These are phyloP conservation scores for Apocrypta bakeri DNA, from an alignment of 1,140 invertebrate species.

Conservation along the genomic window DNA sequence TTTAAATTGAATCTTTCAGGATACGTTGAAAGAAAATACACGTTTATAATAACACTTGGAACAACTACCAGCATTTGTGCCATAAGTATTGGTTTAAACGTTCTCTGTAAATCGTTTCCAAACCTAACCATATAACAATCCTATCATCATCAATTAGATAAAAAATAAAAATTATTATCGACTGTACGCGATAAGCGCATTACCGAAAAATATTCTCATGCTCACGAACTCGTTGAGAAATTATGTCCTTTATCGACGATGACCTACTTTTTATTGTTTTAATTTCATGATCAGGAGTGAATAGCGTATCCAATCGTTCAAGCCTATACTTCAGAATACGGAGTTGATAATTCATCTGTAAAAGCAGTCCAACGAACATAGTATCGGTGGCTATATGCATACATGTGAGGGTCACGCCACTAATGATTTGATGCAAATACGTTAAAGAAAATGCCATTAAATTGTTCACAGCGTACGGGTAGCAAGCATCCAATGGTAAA, in stretches of 20 bases:
- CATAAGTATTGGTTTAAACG: background rate
- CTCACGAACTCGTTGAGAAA: background rate
- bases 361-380: background rate
- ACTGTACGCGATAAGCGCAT: background rate
- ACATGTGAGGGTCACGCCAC: background rate
- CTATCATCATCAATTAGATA: background rate
- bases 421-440: slow-evolving; percentile 19
- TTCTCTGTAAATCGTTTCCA: slow-evolving; percentile 1
- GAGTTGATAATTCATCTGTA: slow-evolving; percentile 22
- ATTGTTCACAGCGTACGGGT: slow-evolving; percentile 13
- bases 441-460: slow-evolving; percentile 2
- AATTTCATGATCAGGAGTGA: background rate
- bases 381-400: slow-evolving; percentile 14
- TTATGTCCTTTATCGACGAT: background rate
- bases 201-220: slow-evolving; percentile 32
- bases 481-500: slow-evolving; percentile 29
- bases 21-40: slow-evolving; percentile 5
- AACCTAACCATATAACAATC: slow-evolving; percentile 17
- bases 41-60: slow-evolving; percentile 4
- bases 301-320: background rate
- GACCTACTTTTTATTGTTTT: background rate
- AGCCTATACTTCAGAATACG: slow-evolving; percentile 14
- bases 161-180: background rate
- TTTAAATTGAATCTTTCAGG: background rate
- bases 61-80: slow-evolving; percentile 8